Evolutionary conservation across 2,888 invertebrate genomes (phyloP).

Genomic region (Caenorhabditis sinica): DNA sequence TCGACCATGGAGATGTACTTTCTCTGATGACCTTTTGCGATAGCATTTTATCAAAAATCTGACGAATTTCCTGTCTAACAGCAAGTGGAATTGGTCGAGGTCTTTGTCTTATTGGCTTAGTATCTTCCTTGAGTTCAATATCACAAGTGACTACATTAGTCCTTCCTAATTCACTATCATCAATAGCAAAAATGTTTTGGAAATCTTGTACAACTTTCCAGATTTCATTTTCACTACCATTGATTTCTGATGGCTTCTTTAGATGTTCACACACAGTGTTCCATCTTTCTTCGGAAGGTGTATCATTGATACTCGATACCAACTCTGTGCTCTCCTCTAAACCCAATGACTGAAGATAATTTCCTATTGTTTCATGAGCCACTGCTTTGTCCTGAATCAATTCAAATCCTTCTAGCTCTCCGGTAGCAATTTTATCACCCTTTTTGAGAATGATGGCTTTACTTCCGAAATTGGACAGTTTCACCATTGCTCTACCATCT

Average conservation of each 20-base stretch:
- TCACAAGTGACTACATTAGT: neutral
- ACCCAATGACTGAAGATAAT: neutral
- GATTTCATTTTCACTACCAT: neutral
- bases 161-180: neutral
- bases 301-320: too few species aligned
- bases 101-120: neutral
- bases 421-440: neutral
- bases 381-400: neutral
- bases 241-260: neutral
- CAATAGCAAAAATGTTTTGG: neutral
- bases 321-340: neutral
- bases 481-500: neutral
- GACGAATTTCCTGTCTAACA: neutral
- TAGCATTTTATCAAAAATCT: neutral
- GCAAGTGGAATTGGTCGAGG: conserved; percentile 23
- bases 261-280: neutral
- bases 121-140: neutral
- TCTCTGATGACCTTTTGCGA: conserved; percentile 29
- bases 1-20: conserved; percentile 37
- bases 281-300: neutral
- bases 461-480: neutral
- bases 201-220: neutral
- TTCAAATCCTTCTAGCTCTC: neutral
- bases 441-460: neutral
- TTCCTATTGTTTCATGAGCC: neutral